Conservation (phyloP, 2,113 vertebrate genomes). For the Athene cunicularia region DNA sequence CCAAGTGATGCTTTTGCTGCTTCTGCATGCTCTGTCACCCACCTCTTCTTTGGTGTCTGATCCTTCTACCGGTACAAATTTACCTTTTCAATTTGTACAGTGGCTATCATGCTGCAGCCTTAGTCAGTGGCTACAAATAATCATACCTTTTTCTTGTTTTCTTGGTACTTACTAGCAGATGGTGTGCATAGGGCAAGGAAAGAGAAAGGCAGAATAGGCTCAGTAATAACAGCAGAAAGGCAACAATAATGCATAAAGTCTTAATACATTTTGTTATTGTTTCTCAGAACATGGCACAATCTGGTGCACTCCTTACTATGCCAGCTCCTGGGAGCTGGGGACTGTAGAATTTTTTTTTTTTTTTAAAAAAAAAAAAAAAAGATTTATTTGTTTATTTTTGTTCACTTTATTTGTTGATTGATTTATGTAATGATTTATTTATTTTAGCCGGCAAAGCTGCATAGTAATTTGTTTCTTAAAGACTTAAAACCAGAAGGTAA, state of each 20-base stretch:
- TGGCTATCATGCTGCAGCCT: neutral
- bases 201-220: neutral
- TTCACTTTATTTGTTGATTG: neutral
- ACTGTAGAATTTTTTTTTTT: neutral
- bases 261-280: constrained; percentile 2
- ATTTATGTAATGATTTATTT: constrained; percentile 29
- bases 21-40: neutral
- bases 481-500: constrained; percentile 8
- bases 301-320: neutral
- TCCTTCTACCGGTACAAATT: neutral
- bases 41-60: neutral
- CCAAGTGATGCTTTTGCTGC: neutral
- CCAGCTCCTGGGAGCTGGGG: neutral
- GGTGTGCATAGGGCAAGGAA: neutral
- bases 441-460: neutral
- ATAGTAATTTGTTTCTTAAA: constrained; percentile 10
- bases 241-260: neutral
- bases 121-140: neutral
- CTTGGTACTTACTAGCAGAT: neutral
- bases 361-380: neutral
- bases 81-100: neutral
- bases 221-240: neutral
- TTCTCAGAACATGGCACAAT: neutral
- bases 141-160: neutral
- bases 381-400: neutral